phyloP scores from a whole-genome alignment of 2,797 vertebrate species.

The Salmo trutta region DNA sequence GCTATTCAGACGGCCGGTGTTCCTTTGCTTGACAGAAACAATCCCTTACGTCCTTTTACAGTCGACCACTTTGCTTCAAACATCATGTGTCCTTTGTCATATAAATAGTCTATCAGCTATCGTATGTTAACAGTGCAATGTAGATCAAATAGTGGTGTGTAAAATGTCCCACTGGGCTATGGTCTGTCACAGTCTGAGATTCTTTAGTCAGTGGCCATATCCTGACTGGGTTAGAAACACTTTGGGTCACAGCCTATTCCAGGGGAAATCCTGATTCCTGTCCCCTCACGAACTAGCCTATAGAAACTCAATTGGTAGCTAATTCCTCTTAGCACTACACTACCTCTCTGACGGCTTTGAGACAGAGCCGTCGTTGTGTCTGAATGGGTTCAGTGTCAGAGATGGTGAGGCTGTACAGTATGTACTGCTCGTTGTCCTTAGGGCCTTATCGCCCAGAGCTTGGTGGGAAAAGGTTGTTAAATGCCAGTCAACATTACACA shows the following conservation, averaged over 20 bases:
- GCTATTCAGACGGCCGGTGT: constrained; percentile 21
- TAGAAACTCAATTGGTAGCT: constrained; percentile 60
- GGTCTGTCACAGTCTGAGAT: background rate
- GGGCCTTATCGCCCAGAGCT: background rate
- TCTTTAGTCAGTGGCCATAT: background rate
- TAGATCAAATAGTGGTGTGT: background rate
- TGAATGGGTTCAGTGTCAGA: constrained; percentile 16
- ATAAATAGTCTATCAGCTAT: background rate
- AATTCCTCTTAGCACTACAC: constrained; percentile 39
- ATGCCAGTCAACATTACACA: background rate
- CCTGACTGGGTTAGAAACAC: background rate
- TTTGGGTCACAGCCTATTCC: background rate
- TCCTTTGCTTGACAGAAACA: background rate
- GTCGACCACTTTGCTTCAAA: background rate
- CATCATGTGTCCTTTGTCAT: background rate
- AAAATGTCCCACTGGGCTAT: background rate
- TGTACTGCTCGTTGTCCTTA: background rate
- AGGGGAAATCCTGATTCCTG: background rate
- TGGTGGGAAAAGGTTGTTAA: background rate
- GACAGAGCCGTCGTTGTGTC: constrained; percentile 50
- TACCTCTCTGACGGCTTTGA: constrained; percentile 64
- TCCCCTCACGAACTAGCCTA: background rate
- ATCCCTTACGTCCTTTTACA: background rate
- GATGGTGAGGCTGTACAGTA: background rate
- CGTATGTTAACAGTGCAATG: background rate